Evolutionary conservation across 2,113 vertebrate species (phyloP).

Genomic region (Alaudala cheleensis): DNA sequence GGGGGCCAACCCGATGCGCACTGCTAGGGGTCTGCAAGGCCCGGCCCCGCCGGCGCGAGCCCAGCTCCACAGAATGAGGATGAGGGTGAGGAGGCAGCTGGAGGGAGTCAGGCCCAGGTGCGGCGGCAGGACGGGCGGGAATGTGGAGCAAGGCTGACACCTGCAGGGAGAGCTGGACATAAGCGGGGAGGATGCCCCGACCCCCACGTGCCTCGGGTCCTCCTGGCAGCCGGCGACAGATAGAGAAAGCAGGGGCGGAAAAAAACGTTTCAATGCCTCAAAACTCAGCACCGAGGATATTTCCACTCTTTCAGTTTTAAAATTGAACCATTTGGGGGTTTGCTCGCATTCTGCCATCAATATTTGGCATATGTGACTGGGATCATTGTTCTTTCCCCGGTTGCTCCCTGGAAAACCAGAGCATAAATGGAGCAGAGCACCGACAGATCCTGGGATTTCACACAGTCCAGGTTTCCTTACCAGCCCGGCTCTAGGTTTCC

Average conservation of each 20-base stretch:
- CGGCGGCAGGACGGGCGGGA: not conserved
- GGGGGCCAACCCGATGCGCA: not conserved
- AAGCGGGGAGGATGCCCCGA: not conserved
- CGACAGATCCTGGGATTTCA: not conserved
- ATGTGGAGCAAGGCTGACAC: not conserved
- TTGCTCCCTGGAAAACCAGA: not conserved
- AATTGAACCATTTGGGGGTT: not conserved
- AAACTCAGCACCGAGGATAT: not conserved
- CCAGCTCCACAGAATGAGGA: not conserved
- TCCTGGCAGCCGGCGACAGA: not conserved
- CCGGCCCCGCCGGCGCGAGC: not conserved
- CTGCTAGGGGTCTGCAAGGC: not conserved
- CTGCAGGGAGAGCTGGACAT: not conserved
- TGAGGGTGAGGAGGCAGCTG: not conserved
- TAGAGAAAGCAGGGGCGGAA: accelerated
- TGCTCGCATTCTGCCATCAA: not conserved
- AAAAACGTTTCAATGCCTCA: not conserved
- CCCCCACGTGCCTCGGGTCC: no score
- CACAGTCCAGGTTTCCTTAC: not conserved
- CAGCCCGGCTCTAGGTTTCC: not conserved
- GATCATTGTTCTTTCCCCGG: not conserved
- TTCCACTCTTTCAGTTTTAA: not conserved
- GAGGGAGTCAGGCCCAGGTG: not conserved
- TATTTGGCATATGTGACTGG: not conserved
- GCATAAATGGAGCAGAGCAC: not conserved